Conservation (phyloP, 2,113 vertebrate genomes). For the Oxygymnocypris stewartii region DNA sequence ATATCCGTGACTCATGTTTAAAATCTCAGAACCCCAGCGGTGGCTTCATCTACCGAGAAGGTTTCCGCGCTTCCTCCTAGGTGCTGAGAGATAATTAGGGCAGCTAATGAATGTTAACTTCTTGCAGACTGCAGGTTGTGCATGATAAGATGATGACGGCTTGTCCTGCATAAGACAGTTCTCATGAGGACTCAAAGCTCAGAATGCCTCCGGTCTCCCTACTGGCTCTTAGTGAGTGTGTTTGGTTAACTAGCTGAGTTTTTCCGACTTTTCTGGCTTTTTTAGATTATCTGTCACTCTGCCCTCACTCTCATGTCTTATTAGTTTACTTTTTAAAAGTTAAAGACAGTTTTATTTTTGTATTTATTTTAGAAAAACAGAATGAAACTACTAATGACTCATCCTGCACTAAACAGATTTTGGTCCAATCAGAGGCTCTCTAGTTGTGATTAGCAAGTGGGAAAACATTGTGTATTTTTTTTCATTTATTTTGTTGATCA, state of each 20-base stretch:
- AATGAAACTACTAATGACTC: background rate
- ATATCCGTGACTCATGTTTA: conserved; percentile 25
- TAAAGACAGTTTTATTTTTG: background rate
- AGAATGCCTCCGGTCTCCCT: conserved; percentile 11
- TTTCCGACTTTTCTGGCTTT: background rate
- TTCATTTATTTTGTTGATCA: no score
- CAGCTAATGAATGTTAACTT: conserved; percentile 11
- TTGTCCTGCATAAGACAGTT: background rate
- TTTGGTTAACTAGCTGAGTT: background rate
- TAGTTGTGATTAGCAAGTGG: background rate
- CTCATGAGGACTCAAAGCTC: conserved; percentile 14
- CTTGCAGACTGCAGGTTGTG: background rate
- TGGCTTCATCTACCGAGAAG: conserved; percentile 4
- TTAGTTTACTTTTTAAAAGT: background rate
- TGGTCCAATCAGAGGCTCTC: background rate
- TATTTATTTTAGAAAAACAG: background rate
- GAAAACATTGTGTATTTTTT: background rate
- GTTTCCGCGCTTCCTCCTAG: background rate
- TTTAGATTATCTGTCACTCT: background rate
- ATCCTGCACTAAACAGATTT: background rate
- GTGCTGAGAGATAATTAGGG: conserved; percentile 8
- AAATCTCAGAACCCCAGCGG: background rate
- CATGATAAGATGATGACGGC: conserved; percentile 7
- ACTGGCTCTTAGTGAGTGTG: conserved; percentile 15
- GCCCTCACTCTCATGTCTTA: background rate